Percentiles rank a stretch among this genome's conserved stretches.
Evolutionary conservation across 2,888 invertebrate species (phyloP).

Genomic region (Tipula lateralis): DNA sequence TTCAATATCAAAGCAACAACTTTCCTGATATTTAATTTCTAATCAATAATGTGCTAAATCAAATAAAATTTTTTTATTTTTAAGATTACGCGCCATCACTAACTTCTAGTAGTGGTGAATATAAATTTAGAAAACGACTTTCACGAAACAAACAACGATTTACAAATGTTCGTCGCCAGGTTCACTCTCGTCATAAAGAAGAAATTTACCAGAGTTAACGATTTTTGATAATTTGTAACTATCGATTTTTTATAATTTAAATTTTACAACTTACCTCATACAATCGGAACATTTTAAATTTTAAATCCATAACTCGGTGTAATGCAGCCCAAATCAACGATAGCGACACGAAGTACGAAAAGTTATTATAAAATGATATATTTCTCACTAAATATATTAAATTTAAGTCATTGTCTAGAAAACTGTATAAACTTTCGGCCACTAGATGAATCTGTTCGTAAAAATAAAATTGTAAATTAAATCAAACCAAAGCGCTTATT

Average conservation of each 20-base stretch:
- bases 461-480: background rate
- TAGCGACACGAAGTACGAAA: background rate
- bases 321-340: conserved; percentile 3
- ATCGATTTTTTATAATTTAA: background rate
- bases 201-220: background rate
- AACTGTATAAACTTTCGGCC: background rate
- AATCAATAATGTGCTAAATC: background rate
- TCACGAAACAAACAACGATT: background rate
- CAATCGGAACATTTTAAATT: conserved; percentile 12
- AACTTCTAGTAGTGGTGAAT: background rate
- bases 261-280: conserved; percentile 20
- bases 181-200: background rate
- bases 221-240: background rate
- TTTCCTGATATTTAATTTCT: too few relatives aligned
- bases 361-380: background rate
- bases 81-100: background rate
- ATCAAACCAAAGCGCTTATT: background rate
- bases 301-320: background rate
- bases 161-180: background rate
- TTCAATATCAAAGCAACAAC: too few relatives aligned
- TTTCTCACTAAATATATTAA: conserved; percentile 12
- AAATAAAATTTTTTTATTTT: background rate
- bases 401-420: conserved; percentile 19
- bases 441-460: background rate
- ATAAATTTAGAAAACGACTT: background rate